A percentile compares a stretch with the other conserved stretches of the same genome.
Conservation (phyloP, 2,113 vertebrate genomes). For the Rhinolophus ferrumequinum region DNA sequence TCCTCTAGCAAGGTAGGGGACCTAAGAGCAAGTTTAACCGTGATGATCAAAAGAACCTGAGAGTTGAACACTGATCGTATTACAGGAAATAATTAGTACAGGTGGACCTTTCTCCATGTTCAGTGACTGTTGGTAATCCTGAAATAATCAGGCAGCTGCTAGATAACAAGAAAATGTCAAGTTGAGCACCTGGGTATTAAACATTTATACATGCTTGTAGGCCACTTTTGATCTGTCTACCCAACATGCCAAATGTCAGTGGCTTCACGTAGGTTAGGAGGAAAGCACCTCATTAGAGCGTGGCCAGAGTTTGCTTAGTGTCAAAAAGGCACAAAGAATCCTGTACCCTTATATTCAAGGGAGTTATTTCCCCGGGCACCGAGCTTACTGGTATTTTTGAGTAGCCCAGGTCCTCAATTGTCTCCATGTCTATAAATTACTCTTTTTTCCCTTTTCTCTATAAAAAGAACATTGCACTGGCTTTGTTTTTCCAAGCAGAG, state of each 20-base stretch:
- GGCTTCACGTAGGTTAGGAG: slow-evolving; percentile 61
- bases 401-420: slow-evolving; percentile 11
- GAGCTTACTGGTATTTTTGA: slow-evolving; percentile 30
- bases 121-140: slow-evolving; percentile 76
- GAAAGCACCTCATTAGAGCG: slow-evolving; percentile 74
- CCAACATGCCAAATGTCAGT: slow-evolving; percentile 74
- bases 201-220: slow-evolving; percentile 72
- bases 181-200: slow-evolving; percentile 77
- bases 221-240: slow-evolving; percentile 73
- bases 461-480: slow-evolving; percentile 26
- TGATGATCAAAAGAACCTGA: slow-evolving; percentile 77
- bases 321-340: slow-evolving; percentile 66
- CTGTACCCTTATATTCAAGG: slow-evolving; percentile 11
- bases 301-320: slow-evolving; percentile 53
- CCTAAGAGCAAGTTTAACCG: slow-evolving; percentile 59
- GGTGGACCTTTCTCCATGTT: slow-evolving; percentile 74
- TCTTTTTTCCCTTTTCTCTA: background rate
- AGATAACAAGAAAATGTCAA: slow-evolving; percentile 79
- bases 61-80: slow-evolving; percentile 64
- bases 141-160: slow-evolving; percentile 77
- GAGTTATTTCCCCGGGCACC: slow-evolving; percentile 54
- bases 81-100: slow-evolving; percentile 74
- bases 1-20: slow-evolving; percentile 27
- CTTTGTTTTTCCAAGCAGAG: slow-evolving; percentile 44
- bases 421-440: slow-evolving; percentile 49